Evolutionary conservation across 2,113 vertebrate species (phyloP), one percentile per base, ranked within the genome.

Genomic region (Paralichthys olivaceus): DNA sequence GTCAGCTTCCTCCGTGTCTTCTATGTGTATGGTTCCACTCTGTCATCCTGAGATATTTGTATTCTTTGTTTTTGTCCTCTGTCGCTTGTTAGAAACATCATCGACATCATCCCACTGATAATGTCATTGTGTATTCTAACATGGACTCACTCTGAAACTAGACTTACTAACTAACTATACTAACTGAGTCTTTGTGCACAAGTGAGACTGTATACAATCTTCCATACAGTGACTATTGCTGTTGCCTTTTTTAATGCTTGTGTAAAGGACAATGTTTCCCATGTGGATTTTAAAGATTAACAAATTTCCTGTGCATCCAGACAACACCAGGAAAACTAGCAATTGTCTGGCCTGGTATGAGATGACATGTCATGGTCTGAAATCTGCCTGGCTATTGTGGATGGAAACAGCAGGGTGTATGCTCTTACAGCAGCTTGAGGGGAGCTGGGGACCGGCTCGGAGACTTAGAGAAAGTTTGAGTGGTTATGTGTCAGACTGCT

Each of bases 401-500:
- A 57, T 55, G 6, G 47, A 56, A 28, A 25, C 57, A 58, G 40
- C 40, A 43, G 40, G 40, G 11, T 43, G 13, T 15, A 15, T 11
- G 40, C 32, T 34, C 32, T 34, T 7, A 34, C 2, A 34, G 32
- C 32, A 34, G 32, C 40, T 43, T 60, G 55, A 67, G 32, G 69
- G 55, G 37, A 14, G 58, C 45, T 34, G 23, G 4, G 65, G 45
- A 19, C 43, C 6, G 43, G 43, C 15, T 47, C 15, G 1, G 43
- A 19, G 43, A 17, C 43, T 45, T 17, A 17, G 43, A 5, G 43
- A 19, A 19, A 47, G 43, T 47, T 47, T 47, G 53, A 71, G 59
- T 56, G 70, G n/a, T 40, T 67, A 67, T 32, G 12, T 58, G 37
- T 69, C 43, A 59, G 43, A 45, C 55, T 28, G 74, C 29, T 22